These are phyloP conservation scores for Calonectris borealis DNA, from an alignment of 2,113 vertebrate genomes.

Conservation along the genomic window DNA sequence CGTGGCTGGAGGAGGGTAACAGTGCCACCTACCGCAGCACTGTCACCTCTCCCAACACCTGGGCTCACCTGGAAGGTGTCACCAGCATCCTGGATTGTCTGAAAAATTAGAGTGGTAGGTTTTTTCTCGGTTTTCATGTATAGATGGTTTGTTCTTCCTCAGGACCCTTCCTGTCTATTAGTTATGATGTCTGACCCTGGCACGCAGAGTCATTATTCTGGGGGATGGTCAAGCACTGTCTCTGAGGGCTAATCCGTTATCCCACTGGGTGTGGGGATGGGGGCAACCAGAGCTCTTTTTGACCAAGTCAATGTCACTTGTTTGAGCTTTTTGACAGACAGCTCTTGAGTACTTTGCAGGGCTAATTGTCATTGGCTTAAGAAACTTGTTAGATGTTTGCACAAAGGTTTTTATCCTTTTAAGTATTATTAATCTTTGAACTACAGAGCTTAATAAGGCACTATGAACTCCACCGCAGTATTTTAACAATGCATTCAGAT, in stretches of 20 bases:
- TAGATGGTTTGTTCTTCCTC: not conserved
- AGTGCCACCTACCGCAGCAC: constrained; percentile 41
- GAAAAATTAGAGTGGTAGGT: not conserved
- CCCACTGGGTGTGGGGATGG: not conserved
- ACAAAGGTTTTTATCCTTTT: constrained; percentile 27
- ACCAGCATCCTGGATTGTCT: not conserved
- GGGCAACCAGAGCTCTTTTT: not conserved
- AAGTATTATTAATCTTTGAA: constrained; percentile 49
- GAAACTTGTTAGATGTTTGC: constrained; percentile 14
- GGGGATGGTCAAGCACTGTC: not conserved
- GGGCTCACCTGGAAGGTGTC: not conserved
- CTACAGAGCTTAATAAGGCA: constrained; percentile 15
- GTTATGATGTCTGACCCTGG: not conserved
- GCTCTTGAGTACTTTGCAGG: not conserved
- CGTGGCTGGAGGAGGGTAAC: constrained; percentile 15
- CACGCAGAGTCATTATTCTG: not conserved
- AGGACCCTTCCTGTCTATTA: not conserved
- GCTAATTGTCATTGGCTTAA: constrained; percentile 9
- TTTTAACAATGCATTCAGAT: constrained; percentile 14
- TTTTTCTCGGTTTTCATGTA: not conserved
- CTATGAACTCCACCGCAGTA: not conserved
- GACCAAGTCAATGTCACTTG: not conserved
- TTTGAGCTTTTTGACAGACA: not conserved
- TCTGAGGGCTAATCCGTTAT: not conserved
- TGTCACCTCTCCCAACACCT: not conserved